Evolutionary conservation across 2,797 vertebrate species (phyloP).

Genomic region (Tenualosa ilisha): DNA sequence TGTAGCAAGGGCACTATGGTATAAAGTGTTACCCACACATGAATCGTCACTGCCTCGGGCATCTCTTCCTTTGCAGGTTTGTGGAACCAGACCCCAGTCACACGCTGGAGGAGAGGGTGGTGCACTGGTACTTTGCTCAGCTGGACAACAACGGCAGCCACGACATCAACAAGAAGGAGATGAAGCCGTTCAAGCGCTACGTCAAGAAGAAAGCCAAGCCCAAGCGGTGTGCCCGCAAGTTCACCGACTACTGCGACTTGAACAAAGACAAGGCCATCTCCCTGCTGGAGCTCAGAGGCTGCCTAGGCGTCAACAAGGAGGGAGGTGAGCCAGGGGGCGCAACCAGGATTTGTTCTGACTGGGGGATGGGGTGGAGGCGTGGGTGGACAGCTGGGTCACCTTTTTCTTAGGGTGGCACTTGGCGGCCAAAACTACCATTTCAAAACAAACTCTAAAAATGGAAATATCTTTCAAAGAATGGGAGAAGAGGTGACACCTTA

Average conservation of each 20-base stretch:
- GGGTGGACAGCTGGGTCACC: too few relatives aligned
- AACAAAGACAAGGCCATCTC: conserved; percentile 96
- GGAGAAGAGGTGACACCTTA: too few relatives aligned
- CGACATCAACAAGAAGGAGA: conserved; percentile 94
- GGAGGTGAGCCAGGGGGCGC: conserved; percentile 69
- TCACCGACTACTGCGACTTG: conserved; percentile 97
- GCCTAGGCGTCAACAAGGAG: conserved; percentile 94
- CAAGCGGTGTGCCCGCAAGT: conserved; percentile 95
- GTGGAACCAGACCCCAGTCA: conserved; percentile 96
- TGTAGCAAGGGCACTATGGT: too few relatives aligned
- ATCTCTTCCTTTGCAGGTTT: conserved; percentile 76
- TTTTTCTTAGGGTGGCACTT: too few relatives aligned
- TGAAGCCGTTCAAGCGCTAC: conserved; percentile 95
- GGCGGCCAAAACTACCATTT: too few relatives aligned
- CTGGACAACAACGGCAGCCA: conserved; percentile 92
- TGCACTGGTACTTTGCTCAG: conserved; percentile 97
- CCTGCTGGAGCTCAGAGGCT: conserved; percentile 93
- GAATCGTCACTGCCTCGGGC: conserved; percentile 19
- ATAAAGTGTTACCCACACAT: background rate
- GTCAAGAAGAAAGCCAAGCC: conserved; percentile 99
- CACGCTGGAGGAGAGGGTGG: conserved; percentile 94
- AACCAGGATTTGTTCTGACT: too few relatives aligned
- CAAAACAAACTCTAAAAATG: too few relatives aligned
- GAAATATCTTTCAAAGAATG: too few relatives aligned
- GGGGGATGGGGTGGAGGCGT: too few relatives aligned